These are phyloP conservation scores for Plectrocnemia conspersa DNA, from an alignment of 1,140 invertebrate genomes.

Conservation along the genomic window DNA sequence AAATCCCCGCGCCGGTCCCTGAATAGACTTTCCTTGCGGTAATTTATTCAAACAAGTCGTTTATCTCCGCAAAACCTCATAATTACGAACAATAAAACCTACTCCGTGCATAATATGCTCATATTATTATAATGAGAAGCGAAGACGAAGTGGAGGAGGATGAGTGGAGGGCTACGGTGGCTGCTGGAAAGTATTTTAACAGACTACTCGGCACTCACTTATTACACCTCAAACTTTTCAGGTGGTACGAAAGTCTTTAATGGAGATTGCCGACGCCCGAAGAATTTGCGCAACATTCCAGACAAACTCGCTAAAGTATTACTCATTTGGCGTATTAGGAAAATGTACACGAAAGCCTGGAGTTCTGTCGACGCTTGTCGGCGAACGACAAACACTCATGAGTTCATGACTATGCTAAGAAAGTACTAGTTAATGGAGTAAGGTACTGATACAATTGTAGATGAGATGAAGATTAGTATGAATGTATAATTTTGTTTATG, in stretches of 20 bases:
- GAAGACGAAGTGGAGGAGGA: too few species aligned
- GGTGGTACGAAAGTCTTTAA: not conserved
- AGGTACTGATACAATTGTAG: too few species aligned
- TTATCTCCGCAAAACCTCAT: conserved; percentile 23
- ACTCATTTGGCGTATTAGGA: conserved; percentile 5
- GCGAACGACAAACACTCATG: too few species aligned
- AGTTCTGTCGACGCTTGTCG: not conserved
- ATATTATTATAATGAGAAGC: conserved; percentile 20
- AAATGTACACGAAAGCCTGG: not conserved
- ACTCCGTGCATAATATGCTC: conserved; percentile 18
- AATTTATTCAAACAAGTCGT: conserved; percentile 27
- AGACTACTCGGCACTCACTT: not conserved
- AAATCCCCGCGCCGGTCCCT: conserved; percentile 1
- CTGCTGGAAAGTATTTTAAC: conserved; percentile 17
- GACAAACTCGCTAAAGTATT: conserved; percentile 4
- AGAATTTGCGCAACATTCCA: conserved; percentile 4
- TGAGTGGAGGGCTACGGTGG: too few species aligned
- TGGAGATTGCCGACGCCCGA: conserved; percentile 2
- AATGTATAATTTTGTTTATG: too few species aligned
- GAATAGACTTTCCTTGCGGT: conserved; percentile 13
- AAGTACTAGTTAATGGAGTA: too few species aligned
- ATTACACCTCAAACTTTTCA: conserved; percentile 7
- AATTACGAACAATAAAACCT: conserved; percentile 24
- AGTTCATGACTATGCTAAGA: too few species aligned
- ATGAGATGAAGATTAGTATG: too few species aligned